Evolutionary conservation across 2,113 vertebrate genomes (phyloP), one percentile per base, ranked within the genome.

Genomic region (Spheniscus mendiculus): DNA sequence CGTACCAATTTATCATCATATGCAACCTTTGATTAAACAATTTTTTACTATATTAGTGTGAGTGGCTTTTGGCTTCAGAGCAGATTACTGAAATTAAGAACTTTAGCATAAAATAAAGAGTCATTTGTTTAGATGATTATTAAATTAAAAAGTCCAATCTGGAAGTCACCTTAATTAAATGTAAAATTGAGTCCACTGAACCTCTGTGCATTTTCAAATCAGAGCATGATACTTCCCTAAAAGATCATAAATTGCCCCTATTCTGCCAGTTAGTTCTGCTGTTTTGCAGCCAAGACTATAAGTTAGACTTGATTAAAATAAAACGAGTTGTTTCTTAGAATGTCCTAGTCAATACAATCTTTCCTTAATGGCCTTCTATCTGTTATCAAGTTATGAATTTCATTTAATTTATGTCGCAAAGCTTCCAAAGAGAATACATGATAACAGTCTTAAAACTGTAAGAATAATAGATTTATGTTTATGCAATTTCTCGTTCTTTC

Each of bases 1-100:
- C 88, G 50, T 90, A 73, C 47, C 79, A 71, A 90, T 96, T 97
- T 95, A 97, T 97, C 95, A 95, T 96, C 84, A 86, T 91, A 50
- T 45, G 58, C 61, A 93, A 78, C 73, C 73, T 97, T 87, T 95
- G 93, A 96, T 94, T 97, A 88, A 96, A 88, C 16, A 44, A 15
- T 88, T 90, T 94, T 90, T 95, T 87, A 25, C 53, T 89, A 0
- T 87, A 92, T 85, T 87, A 80, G 22, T 87, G 70, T 61, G 44
- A 90, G 15, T 74, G 45, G 30, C 76, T 89, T 97, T 93, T 86
- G 87, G 45, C 62, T 95, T 93, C 73, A 38, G 80, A 88, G 42
- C 10, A 90, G 56, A 80, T 94, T 86, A 79, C 47, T 70, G 73
- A 96, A 95, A 89, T 95, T 71, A 89, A 88, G 62, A 95, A 95